Evolutionary conservation across 2,888 invertebrate genomes (phyloP).

Genomic region (Bugulina stolonifera): DNA sequence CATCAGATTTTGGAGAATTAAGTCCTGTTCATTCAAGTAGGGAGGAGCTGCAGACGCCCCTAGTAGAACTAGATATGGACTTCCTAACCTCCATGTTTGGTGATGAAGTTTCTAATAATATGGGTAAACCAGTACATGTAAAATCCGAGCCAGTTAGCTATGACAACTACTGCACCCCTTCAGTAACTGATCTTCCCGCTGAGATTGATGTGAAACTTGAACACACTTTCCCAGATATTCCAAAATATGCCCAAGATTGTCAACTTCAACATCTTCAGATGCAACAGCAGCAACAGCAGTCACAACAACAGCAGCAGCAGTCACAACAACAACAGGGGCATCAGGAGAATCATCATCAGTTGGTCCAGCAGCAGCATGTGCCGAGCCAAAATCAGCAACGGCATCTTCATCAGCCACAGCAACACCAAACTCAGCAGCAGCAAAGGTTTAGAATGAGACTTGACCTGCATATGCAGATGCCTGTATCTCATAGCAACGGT

Average conservation of each 20-base stretch:
- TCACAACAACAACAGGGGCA: neutral
- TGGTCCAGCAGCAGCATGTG: conserved; percentile 20
- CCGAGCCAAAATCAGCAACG: conserved; percentile 22
- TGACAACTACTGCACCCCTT: neutral
- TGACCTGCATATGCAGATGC: conserved; percentile 17
- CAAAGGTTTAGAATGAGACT: conserved; percentile 24
- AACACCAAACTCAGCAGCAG: conserved; percentile 16
- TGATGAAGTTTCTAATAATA: neutral
- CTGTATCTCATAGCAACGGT: neutral
- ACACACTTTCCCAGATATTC: conserved; percentile 19
- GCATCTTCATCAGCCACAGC: neutral
- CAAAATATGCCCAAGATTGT: conserved; percentile 24
- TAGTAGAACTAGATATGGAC: conserved; percentile 19
- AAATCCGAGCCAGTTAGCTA: conserved; percentile 12
- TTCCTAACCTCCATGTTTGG: conserved; percentile 23
- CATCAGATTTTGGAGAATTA: neutral
- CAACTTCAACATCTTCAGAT: conserved; percentile 27
- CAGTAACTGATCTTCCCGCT: neutral
- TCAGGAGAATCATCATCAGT: conserved; percentile 24
- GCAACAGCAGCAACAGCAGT: conserved; percentile 27
- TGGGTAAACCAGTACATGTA: neutral
- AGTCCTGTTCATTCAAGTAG: neutral
- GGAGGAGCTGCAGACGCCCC: neutral
- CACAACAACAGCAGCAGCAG: conserved; percentile 25
- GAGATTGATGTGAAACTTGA: conserved; percentile 18